Evolutionary conservation across 37 sponge, comb jelly and placozoan genomes (phyloP).

Genomic region (Spongilla lacustris): DNA sequence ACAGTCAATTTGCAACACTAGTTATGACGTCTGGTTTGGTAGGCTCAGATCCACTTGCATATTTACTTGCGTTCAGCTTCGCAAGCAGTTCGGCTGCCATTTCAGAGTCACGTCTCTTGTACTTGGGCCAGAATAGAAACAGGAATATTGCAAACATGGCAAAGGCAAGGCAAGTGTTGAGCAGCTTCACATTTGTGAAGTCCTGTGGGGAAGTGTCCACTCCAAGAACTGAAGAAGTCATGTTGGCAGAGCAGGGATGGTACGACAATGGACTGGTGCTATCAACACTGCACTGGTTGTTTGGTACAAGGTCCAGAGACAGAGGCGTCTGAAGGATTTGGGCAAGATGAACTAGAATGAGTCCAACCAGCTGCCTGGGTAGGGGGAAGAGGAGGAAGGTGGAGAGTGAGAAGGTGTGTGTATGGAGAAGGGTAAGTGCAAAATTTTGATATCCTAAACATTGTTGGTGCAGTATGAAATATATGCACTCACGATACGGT

Average conservation of each 20-base stretch:
- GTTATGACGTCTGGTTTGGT: too few relatives aligned
- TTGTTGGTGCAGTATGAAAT: too few relatives aligned
- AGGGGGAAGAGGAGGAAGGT: too few relatives aligned
- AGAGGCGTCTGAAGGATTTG: conserved; percentile 1
- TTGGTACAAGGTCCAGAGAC: background rate
- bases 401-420: too few relatives aligned
- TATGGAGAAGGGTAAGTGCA: too few relatives aligned
- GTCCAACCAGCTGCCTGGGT: conserved; percentile 52
- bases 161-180: background rate
- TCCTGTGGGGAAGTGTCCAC: conserved; percentile 23
- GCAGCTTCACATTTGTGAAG: conserved; percentile 43
- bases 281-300: background rate
- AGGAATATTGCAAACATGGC: background rate
- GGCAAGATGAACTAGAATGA: conserved; percentile 38
- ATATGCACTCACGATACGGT: conserved; percentile 50
- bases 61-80: too few relatives aligned
- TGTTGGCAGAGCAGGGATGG: background rate
- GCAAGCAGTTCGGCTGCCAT: background rate
- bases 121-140: background rate
- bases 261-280: background rate
- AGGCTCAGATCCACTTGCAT: too few relatives aligned
- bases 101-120: background rate
- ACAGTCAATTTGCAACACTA: too few relatives aligned
- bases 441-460: too few relatives aligned
- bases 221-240: background rate